phyloP scores from a whole-genome alignment of 2,113 vertebrate genomes.

The Megaceryle maxima region DNA sequence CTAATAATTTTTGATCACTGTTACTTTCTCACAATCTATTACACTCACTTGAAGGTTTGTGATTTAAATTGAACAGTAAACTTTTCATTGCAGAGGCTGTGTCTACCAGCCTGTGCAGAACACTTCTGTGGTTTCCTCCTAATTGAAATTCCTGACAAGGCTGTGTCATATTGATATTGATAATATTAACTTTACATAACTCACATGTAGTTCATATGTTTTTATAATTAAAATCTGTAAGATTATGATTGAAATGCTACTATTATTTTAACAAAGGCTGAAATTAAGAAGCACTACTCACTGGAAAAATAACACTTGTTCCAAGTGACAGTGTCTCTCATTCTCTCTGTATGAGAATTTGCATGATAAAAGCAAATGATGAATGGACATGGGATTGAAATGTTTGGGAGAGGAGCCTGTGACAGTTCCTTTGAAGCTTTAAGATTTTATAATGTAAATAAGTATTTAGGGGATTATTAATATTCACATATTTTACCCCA shows the following conservation, averaged over 20 bases:
- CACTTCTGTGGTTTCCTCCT: neutral
- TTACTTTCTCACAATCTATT: neutral
- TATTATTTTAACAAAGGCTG: neutral
- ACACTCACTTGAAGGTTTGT: neutral
- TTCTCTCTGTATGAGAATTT: neutral
- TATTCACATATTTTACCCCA: conserved; percentile 35
- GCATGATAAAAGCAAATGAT: conserved; percentile 20
- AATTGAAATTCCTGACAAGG: neutral
- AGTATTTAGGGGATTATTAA: conserved; percentile 33
- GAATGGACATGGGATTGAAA: conserved; percentile 31
- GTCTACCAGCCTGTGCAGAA: neutral
- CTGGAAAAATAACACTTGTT: neutral
- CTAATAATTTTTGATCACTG: neutral
- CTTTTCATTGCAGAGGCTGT: neutral
- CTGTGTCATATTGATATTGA: neutral
- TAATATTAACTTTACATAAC: neutral
- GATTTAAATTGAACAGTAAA: neutral
- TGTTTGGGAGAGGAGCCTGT: conserved; percentile 5
- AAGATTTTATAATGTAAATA: conserved; percentile 51
- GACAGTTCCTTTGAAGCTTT: conserved; percentile 44
- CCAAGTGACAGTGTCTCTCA: neutral
- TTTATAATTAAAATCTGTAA: neutral
- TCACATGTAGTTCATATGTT: neutral
- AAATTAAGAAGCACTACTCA: neutral
- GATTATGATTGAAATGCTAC: neutral